These are phyloP conservation scores for Hemibates koningsi DNA, from an alignment of 2,113 vertebrate species.

Conservation along the genomic window DNA sequence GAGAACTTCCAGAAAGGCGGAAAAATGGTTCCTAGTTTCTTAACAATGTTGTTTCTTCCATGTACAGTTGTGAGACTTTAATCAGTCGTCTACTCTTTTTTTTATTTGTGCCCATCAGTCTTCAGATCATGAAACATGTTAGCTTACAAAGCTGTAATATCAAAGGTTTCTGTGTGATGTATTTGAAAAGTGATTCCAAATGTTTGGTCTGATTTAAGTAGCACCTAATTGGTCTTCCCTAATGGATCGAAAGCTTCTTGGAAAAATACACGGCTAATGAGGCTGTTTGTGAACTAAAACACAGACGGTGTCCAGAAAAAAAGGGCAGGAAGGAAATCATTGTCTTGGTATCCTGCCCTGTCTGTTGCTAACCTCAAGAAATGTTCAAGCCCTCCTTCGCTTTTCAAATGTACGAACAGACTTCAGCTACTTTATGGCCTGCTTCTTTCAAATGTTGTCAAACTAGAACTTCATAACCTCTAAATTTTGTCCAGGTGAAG, in stretches of 20 bases:
- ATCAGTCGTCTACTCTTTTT: neutral
- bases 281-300: neutral
- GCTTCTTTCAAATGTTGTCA: neutral
- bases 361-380: neutral
- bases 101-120: neutral
- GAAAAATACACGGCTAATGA: neutral
- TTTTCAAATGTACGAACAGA: neutral
- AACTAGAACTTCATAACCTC: slow-evolving; percentile 12
- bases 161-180: neutral
- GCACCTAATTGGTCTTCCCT: neutral
- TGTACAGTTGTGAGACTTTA: neutral
- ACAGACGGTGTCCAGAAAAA: neutral
- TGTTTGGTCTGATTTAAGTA: neutral
- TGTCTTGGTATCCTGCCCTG: neutral
- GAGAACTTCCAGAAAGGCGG: neutral
- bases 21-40: neutral
- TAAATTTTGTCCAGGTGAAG: neutral
- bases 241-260: neutral
- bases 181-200: neutral
- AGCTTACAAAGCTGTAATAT: neutral
- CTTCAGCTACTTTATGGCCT: neutral
- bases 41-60: neutral
- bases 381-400: neutral
- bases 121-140: neutral
- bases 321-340: neutral